Evolutionary conservation across 2,888 invertebrate genomes (phyloP).

Genomic region (Habrosyne pyritoides): DNA sequence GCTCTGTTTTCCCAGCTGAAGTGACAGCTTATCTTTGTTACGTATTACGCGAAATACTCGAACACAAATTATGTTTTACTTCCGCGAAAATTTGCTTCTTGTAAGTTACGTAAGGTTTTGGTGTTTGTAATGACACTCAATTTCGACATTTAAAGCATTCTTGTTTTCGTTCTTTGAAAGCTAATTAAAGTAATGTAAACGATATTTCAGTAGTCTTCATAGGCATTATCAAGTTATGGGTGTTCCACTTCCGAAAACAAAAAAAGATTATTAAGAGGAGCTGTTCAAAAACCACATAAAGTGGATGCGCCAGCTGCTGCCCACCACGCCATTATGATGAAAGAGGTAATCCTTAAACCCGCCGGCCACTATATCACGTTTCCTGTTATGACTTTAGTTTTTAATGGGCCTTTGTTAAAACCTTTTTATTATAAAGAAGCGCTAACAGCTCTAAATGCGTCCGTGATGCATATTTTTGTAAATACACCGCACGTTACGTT

Average conservation of each 20-base stretch:
- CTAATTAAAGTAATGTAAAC: constrained; percentile 28
- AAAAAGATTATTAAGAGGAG: constrained; percentile 79
- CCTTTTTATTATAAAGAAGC: constrained; percentile 70
- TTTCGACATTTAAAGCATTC: background rate
- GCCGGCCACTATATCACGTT: constrained; percentile 75
- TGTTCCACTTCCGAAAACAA: constrained; percentile 77
- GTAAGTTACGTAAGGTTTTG: too few relatives aligned
- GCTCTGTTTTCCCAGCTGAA: background rate
- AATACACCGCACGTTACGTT: constrained; percentile 47
- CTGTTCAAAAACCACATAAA: constrained; percentile 78
- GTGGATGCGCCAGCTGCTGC: constrained; percentile 74
- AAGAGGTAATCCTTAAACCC: constrained; percentile 68
- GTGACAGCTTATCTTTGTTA: background rate
- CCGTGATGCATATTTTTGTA: constrained; percentile 49
- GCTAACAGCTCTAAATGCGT: constrained; percentile 67
- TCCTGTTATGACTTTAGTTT: constrained; percentile 82
- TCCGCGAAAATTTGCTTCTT: too few relatives aligned
- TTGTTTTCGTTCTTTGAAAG: background rate
- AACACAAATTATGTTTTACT: too few relatives aligned
- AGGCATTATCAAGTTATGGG: constrained; percentile 65
- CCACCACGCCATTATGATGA: constrained; percentile 77
- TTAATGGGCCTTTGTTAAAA: constrained; percentile 75
- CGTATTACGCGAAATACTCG: constrained; percentile 4
- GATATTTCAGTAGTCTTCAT: constrained; percentile 46
- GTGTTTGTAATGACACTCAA: background rate